phyloP scores from a whole-genome alignment of 2,797 vertebrate genomes.

The Petrocephalus sullivani region DNA sequence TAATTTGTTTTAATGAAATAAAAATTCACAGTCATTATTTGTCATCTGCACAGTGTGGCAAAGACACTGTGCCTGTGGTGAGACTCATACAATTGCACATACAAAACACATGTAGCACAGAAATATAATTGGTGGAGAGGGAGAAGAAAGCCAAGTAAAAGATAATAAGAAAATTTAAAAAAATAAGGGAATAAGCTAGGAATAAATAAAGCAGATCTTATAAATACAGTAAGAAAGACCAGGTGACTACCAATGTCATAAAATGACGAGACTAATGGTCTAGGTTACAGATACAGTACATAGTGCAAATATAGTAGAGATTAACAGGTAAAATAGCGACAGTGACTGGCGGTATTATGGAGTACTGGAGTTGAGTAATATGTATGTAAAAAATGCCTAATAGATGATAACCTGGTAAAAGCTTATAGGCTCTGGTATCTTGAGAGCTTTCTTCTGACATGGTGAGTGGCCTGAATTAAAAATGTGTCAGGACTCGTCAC shows the following conservation, averaged over 20 bases:
- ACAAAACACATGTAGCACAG: neutral
- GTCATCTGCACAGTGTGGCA: neutral
- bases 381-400: neutral
- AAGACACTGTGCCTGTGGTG: neutral
- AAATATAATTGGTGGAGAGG: neutral
- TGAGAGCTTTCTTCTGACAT: neutral
- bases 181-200: neutral
- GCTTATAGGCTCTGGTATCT: neutral
- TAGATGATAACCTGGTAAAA: neutral
- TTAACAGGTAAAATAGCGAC: neutral
- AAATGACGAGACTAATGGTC: neutral
- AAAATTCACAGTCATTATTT: neutral
- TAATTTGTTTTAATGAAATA: neutral
- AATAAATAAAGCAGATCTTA: neutral
- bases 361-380: neutral
- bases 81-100: neutral
- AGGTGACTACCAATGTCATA: neutral
- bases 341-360: neutral
- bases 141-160: neutral
- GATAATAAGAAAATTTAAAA: neutral
- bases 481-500: neutral
- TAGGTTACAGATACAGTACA: neutral
- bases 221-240: neutral
- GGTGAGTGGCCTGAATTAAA: neutral
- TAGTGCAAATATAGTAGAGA: neutral